A percentile compares a stretch with the other conserved stretches of the same genome.
These are phyloP conservation scores for Campaea margaritaria DNA, from an alignment of 2,888 invertebrate genomes.

Conservation along the genomic window DNA sequence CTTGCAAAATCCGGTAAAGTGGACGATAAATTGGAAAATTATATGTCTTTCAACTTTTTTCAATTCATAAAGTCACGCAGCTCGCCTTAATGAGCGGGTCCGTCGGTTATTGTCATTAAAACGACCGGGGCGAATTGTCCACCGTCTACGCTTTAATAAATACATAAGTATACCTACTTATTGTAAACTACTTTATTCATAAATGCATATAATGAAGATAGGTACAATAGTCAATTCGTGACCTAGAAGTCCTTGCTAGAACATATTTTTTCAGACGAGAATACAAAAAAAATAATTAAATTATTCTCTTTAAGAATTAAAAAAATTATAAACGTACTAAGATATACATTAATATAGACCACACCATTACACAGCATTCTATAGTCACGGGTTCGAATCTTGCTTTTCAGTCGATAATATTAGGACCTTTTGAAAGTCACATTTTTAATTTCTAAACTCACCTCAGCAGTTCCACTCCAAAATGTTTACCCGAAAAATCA, in stretches of 20 bases:
- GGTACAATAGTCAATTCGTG: no score
- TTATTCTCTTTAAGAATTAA: no score
- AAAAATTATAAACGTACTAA: no score
- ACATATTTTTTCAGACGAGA: no score
- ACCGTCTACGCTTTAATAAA: conserved; percentile 28
- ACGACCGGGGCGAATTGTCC: conserved; percentile 16
- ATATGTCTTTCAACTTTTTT: conserved; percentile 36
- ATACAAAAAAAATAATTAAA: no score
- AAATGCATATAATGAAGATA: conserved; percentile 11
- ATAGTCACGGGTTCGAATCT: no score
- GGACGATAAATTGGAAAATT: conserved; percentile 40
- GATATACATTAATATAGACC: no score
- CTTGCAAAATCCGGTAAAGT: conserved; percentile 30
- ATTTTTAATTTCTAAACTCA: conserved; percentile 51
- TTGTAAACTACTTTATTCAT: conserved; percentile 7
- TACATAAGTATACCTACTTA: conserved; percentile 20
- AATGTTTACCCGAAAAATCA: conserved; percentile 51
- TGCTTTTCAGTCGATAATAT: not conserved
- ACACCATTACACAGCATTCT: no score
- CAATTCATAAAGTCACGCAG: conserved; percentile 34
- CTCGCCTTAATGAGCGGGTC: conserved; percentile 32
- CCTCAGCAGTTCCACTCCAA: conserved; percentile 58
- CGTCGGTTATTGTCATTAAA: conserved; percentile 35
- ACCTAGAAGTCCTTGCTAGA: no score
- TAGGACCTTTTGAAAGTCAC: not conserved